Percentiles rank a stretch among this genome's conserved stretches.
phyloP scores from a whole-genome alignment of 2,888 invertebrate genomes.

The Adelognathus sp. region DNA sequence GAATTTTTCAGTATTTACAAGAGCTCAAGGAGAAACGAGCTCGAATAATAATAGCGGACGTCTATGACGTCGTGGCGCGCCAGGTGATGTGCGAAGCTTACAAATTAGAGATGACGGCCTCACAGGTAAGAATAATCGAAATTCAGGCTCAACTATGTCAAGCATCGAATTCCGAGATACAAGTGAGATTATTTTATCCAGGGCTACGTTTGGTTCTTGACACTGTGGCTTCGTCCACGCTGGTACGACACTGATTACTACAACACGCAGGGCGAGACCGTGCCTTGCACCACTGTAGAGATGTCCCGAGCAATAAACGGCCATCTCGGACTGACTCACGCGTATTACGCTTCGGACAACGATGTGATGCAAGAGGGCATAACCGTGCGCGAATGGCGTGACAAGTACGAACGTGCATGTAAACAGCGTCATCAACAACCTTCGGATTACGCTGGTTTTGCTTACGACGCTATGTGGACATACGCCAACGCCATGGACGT shows the following conservation, averaged over 20 bases:
- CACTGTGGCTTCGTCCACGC: constrained; percentile 86
- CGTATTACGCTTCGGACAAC: constrained; percentile 85
- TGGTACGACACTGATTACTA: constrained; percentile 85
- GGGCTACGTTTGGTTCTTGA: constrained; percentile 94
- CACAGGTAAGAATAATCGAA: constrained; percentile 70
- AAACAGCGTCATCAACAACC: constrained; percentile 68
- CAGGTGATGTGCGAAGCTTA: constrained; percentile 92
- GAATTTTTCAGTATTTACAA: constrained; percentile 84
- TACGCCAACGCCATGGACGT: constrained; percentile 88
- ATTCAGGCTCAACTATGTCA: background rate
- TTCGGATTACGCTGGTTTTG: constrained; percentile 88
- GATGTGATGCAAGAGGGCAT: constrained; percentile 85
- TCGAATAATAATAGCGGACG: constrained; percentile 90
- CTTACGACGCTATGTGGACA: constrained; percentile 92
- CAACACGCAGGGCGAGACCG: constrained; percentile 79
- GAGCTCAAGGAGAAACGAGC: constrained; percentile 86
- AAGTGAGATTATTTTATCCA: constrained; percentile 72
- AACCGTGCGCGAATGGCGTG: constrained; percentile 86
- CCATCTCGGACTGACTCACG: constrained; percentile 87
- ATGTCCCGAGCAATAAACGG: constrained; percentile 88
- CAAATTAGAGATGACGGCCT: constrained; percentile 86
- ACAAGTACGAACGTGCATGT: constrained; percentile 79
- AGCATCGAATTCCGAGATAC: background rate
- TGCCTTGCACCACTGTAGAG: constrained; percentile 85
- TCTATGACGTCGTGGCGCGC: constrained; percentile 88